phyloP scores from a whole-genome alignment of 1,140 invertebrate genomes.

The Eupristina koningsbergeri region DNA sequence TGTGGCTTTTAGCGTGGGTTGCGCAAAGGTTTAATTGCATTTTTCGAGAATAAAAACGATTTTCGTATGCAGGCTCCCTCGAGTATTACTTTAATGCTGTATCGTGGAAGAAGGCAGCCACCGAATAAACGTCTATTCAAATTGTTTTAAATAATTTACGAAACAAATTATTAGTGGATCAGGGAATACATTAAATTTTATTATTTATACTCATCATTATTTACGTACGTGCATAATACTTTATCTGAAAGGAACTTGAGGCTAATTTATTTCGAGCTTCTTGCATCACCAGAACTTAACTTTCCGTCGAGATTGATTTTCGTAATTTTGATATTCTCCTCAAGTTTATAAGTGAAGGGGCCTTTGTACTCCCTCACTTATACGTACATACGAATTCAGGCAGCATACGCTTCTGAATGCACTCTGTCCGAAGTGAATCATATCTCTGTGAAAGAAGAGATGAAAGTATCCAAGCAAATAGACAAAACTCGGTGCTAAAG shows the following conservation, averaged over 20 bases:
- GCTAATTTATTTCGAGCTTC: conserved; percentile 18
- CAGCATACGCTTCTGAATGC: conserved; percentile 16
- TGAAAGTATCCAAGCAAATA: conserved; percentile 34
- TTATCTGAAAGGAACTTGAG: neutral
- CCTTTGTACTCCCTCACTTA: neutral
- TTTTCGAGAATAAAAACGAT: neutral
- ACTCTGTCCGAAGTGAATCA: conserved; percentile 20
- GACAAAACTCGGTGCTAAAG: conserved; percentile 1
- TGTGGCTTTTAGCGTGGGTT: neutral
- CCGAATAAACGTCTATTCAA: neutral
- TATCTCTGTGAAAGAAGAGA: conserved; percentile 32
- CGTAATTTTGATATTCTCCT: conserved; percentile 39
- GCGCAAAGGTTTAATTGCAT: conserved; percentile 13
- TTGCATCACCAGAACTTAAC: conserved; percentile 26
- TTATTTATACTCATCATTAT: neutral
- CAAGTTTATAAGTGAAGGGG: conserved; percentile 15
- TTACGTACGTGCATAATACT: neutral
- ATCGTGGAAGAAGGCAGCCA: neutral
- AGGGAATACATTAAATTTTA: neutral
- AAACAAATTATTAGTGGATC: neutral
- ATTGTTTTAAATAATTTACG: neutral
- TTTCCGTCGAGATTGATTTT: conserved; percentile 31
- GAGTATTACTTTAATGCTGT: neutral
- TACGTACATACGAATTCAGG: neutral
- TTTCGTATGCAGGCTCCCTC: neutral